A percentile compares a stretch with the other conserved stretches of the same genome.
These are phyloP conservation scores for Trinectes maculatus DNA, from an alignment of 2,113 vertebrate species.

Conservation along the genomic window DNA sequence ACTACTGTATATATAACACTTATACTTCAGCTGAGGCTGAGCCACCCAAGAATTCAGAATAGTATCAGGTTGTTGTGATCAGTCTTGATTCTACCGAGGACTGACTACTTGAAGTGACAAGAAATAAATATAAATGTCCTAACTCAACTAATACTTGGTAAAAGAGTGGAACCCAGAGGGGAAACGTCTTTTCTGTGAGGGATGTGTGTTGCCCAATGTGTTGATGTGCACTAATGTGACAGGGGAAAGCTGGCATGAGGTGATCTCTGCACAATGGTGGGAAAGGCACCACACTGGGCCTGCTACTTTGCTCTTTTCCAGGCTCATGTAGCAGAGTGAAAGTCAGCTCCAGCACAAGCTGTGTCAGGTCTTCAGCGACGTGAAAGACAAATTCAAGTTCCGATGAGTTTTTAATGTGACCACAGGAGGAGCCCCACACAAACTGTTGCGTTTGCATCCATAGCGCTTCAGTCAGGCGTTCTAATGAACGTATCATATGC, in stretches of 20 bases:
- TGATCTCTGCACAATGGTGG: slow-evolving; percentile 72
- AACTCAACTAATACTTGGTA: too few relatives aligned
- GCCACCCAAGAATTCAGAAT: too few relatives aligned
- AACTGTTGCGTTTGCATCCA: background rate
- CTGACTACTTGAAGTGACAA: too few relatives aligned
- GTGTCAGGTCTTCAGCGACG: slow-evolving; percentile 19
- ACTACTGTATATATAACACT: too few relatives aligned
- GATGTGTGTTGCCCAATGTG: slow-evolving; percentile 44
- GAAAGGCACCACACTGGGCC: slow-evolving; percentile 76
- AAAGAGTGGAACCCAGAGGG: slow-evolving; percentile 5
- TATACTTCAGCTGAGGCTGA: too few relatives aligned
- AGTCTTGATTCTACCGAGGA: too few relatives aligned
- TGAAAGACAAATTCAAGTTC: slow-evolving; percentile 18
- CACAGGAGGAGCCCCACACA: background rate
- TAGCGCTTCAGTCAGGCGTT: background rate
- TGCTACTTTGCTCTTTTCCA: slow-evolving; percentile 78
- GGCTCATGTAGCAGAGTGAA: slow-evolving; percentile 47
- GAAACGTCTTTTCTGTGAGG: slow-evolving; percentile 10
- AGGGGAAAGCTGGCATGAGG: slow-evolving; percentile 74
- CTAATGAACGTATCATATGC: slow-evolving; percentile 12
- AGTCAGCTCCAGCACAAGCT: slow-evolving; percentile 31
- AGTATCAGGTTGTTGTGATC: too few relatives aligned
- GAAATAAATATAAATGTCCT: too few relatives aligned
- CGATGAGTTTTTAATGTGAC: slow-evolving; percentile 32
- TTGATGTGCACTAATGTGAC: slow-evolving; percentile 80